Evolutionary conservation across 1,140 invertebrate genomes (phyloP).

Genomic region (Akabosia matsudoensis): DNA sequence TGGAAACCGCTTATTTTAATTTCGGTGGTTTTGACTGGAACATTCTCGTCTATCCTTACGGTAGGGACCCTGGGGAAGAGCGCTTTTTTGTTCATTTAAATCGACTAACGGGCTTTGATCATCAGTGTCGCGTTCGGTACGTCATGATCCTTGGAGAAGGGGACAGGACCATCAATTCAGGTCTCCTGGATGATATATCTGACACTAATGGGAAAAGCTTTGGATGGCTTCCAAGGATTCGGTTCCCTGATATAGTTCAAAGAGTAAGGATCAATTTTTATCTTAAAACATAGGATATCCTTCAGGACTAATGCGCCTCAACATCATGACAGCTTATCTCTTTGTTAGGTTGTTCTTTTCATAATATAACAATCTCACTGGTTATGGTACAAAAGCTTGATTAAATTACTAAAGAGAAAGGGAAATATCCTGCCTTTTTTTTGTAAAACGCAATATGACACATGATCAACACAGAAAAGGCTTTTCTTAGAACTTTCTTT

Average conservation of each 20-base stretch:
- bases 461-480: too few relatives aligned
- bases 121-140: slow-evolving; percentile 73
- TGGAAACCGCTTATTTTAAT: slow-evolving; percentile 69
- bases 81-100: slow-evolving; percentile 64
- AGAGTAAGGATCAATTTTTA: slow-evolving; percentile 51
- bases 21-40: slow-evolving; percentile 85
- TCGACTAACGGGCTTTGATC: slow-evolving; percentile 75
- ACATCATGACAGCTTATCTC: too few relatives aligned
- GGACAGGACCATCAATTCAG: slow-evolving; percentile 69
- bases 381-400: too few relatives aligned
- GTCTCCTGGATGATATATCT: slow-evolving; percentile 71
- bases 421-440: too few relatives aligned
- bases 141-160: slow-evolving; percentile 68
- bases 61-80: slow-evolving; percentile 55
- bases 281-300: too few relatives aligned
- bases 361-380: too few relatives aligned
- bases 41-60: slow-evolving; percentile 67
- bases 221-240: slow-evolving; percentile 67
- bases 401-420: too few relatives aligned
- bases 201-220: slow-evolving; percentile 70
- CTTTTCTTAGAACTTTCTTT: too few relatives aligned
- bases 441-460: too few relatives aligned
- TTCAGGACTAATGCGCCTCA: too few relatives aligned
- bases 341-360: too few relatives aligned
- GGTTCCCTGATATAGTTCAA: slow-evolving; percentile 60